Evolutionary conservation across 2,888 invertebrate species (phyloP), one percentile per base, ranked within the genome.

Genomic region (Polyommatus icarus): DNA sequence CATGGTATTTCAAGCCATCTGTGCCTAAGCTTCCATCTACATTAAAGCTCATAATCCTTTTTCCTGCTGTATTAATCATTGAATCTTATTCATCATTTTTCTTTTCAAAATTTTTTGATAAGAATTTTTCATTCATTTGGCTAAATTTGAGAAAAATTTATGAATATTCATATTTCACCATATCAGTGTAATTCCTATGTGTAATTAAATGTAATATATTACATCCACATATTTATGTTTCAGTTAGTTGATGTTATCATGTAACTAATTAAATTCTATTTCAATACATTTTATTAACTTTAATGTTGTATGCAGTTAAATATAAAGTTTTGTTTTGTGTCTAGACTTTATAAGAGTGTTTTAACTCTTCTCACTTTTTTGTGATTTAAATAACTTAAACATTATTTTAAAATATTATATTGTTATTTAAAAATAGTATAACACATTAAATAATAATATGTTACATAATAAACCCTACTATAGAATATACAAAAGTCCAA

Each of bases 1-100:
- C 72, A 72, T 72, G 72, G 54, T 40, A 76, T 46, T 46, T 46
- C 10, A 40, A 67, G 29, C 18, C 24, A 40, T 61, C n/a, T 72
- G 40, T 77, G 24, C 7, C 20, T 54, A 29, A 67, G n/a, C 20
- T 76, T 29, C 61, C 59, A 61, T 24, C 29, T 20, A 77, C 50
- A 73, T 61, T n/a, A 67, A 29, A 67, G 32, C 29, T 67, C 18
- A 29, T 67, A 67, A 67, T 67, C 67, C 7, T 32, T 32, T 67
- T 24, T 67, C 6, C 67, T 67, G 29, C 29, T 32, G 12, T 36
- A 77, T 50, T 36, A 71, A 71, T 50, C 57, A 57, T 50, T 59
- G 73, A 46, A 46, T 73, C 40, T 73, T 73, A 24, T 6, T 29
- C 73, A 54, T 54, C 29, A 20, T 46, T 46, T 24, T 71, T 4